Evolutionary conservation across 1,140 invertebrate genomes (phyloP).

Genomic region (Penaeus vannamei): DNA sequence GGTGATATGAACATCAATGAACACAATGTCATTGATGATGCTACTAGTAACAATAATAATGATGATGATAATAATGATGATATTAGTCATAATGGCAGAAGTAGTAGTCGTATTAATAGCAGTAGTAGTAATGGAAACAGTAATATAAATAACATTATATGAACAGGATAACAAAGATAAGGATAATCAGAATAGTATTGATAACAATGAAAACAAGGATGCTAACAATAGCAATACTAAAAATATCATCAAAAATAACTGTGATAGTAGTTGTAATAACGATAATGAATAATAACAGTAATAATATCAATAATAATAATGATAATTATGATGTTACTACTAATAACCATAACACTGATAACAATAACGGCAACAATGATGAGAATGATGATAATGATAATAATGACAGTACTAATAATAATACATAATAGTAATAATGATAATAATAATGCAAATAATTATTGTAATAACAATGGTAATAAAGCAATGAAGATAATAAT

Average conservation of each 20-base stretch:
- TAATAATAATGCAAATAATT: neutral
- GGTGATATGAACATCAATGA: too few species aligned
- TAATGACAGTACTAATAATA: too few species aligned
- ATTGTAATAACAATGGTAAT: constrained; percentile 8
- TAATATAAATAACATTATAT: neutral
- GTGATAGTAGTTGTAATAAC: neutral
- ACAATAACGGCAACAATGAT: too few species aligned
- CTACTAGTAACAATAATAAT: constrained; percentile 17
- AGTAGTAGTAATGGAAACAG: neutral
- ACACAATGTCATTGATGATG: too few species aligned
- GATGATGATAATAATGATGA: constrained; percentile 18
- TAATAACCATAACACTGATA: too few species aligned
- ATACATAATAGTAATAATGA: too few species aligned
- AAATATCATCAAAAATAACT: too few species aligned
- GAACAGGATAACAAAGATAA: neutral
- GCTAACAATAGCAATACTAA: neutral
- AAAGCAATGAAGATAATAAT: neutral
- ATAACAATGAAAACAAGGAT: neutral
- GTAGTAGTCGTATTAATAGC: constrained; percentile 4
- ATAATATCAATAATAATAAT: too few species aligned
- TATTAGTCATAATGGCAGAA: constrained; percentile 12
- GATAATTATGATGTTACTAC: too few species aligned
- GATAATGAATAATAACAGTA: neutral
- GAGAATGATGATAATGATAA: too few species aligned
- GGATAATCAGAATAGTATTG: neutral